These are phyloP conservation scores for Oreochromis niloticus DNA, from an alignment of 2,113 vertebrate species.

Conservation along the genomic window DNA sequence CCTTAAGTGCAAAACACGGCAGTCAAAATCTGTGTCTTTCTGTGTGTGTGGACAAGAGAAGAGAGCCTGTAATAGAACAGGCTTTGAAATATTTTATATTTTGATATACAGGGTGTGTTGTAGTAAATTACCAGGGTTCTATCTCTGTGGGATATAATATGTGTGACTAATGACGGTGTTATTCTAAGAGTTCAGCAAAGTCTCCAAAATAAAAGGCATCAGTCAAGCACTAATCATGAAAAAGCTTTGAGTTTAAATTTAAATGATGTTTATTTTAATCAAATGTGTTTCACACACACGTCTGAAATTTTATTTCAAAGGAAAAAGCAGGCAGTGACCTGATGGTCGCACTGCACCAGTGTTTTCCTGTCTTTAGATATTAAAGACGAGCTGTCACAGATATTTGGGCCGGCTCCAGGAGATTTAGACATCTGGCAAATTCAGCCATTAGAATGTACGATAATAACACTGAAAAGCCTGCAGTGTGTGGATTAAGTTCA, in stretches of 20 bases:
- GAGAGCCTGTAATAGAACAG: background rate
- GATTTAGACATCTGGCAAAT: conserved; percentile 27
- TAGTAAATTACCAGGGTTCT: background rate
- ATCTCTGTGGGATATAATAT: background rate
- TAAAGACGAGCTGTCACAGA: background rate
- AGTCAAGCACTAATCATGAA: background rate
- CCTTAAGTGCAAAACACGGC: background rate
- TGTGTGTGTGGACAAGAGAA: background rate
- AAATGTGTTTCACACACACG: background rate
- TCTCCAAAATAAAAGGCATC: background rate
- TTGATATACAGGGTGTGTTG: background rate
- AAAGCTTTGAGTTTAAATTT: background rate
- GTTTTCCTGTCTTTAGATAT: background rate
- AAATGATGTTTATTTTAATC: background rate
- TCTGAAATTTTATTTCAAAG: background rate
- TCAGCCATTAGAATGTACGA: conserved; percentile 19
- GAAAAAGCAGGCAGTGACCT: background rate
- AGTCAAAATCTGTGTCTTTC: background rate
- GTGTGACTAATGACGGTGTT: background rate
- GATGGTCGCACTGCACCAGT: background rate
- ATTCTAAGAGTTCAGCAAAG: background rate
- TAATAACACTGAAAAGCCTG: background rate
- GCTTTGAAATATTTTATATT: background rate
- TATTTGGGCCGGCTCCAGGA: background rate
- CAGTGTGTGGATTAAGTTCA: background rate